Base-by-base conservation (phyloP, 2,113 vertebrate genomes). In the Fulica atra region DNA sequence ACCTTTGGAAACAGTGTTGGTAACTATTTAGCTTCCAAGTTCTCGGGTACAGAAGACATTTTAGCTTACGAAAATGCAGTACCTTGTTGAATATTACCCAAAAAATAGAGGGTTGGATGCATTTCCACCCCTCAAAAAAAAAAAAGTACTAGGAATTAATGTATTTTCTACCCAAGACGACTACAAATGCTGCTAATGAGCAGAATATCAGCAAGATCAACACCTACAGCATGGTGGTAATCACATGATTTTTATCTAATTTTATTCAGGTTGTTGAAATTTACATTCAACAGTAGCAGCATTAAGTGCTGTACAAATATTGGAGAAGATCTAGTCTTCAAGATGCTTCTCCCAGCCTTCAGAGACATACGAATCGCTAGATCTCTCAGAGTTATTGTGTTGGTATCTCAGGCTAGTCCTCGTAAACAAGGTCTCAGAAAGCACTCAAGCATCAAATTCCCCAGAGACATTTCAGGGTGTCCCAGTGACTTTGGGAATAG, bases 401-500 rank as follows among this genome's bases (percentile, higher is more conserved):
- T 85, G 19, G 25, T 70, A 13, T 76, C 53, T 87, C 50, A 31
- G 25, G 46, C 35, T 92, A 85, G 26, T 23, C 20, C 11, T 9
- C 87, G 25, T 50, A 89, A 89, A 78, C 29, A 66, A 81, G 9
- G 12, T 71, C 26, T 81, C 42, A 81, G n/a, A 81, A 92, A 88
- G 44, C 26, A 88, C 16, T 23, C 0, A 0, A 56, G 15, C 1
- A 4, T 69, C 40, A 88, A 80, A 92, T 9, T 66, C n/a, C 50
- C 23, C n/a, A 73, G 40, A 69, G 59, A 50, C 40, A 15, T 53
- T 72, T 63, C 48, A 69, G 20, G 13, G 10, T 54, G 23, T 33
- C 46, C 23, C 28, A 90, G 19, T 42, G 38, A 46, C 51, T 57
- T 65, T 77, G 25, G 24, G 46, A 93, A 95, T 61, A 36, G 59